These are phyloP conservation scores for Parnassius glacialis DNA, from an alignment of 2,888 invertebrate species.

Conservation along the genomic window DNA sequence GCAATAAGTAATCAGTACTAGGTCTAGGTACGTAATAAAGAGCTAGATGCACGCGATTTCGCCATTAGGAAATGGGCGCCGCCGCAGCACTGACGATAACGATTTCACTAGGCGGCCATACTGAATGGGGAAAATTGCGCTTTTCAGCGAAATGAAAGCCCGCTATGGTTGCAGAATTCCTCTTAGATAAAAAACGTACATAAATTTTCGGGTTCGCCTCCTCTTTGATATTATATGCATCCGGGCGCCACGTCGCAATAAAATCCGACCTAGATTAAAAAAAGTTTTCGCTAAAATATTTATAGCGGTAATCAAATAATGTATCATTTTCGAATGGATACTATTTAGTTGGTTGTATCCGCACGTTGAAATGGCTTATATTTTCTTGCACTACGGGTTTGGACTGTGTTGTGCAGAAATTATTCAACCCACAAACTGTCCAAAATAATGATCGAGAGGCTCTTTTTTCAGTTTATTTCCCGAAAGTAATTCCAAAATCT, in stretches of 20 bases:
- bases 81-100: constrained; percentile 69
- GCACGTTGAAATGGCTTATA: constrained; percentile 24
- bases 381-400: constrained; percentile 20
- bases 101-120: constrained; percentile 70
- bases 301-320: constrained; percentile 22
- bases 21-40: constrained; percentile 53
- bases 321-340: constrained; percentile 22
- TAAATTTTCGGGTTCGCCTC: constrained; percentile 37
- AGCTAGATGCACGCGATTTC: constrained; percentile 72
- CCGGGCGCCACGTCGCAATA: constrained; percentile 48
- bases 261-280: constrained; percentile 39
- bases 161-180: constrained; percentile 60
- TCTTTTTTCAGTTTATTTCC: too few relatives aligned
- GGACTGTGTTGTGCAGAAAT: too few relatives aligned
- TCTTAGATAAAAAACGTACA: constrained; percentile 57
- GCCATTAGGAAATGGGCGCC: constrained; percentile 76
- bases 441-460: too few relatives aligned
- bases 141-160: constrained; percentile 75
- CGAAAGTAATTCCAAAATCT: too few relatives aligned
- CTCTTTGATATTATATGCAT: constrained; percentile 49
- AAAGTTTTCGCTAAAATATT: constrained; percentile 24
- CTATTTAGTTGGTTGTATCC: constrained; percentile 20
- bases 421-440: too few relatives aligned
- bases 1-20: constrained; percentile 42
- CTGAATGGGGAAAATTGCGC: constrained; percentile 76